Base-by-base conservation (phyloP, 23 tunicate species). In the Ciona savignyi region DNA sequence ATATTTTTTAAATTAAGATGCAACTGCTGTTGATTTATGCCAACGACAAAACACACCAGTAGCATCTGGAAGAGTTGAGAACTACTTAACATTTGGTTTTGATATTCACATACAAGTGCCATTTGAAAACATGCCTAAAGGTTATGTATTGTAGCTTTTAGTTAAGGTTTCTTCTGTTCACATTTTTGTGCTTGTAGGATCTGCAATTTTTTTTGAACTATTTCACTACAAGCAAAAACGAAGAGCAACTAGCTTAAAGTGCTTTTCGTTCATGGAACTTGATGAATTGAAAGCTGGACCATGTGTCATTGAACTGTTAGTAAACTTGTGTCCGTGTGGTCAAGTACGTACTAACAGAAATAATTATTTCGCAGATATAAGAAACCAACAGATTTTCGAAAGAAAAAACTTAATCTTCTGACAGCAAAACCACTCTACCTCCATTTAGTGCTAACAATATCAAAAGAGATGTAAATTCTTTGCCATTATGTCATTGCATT, bases 221-320 rank as follows among this genome's bases (percentile, higher is more conserved):
- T 27, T 23, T 28, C 86, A 90, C 29, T 90, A 79, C 81, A 90
- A 90, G 29, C 84, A 78, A 23, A 84, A 84, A 56, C 67, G 73
- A 35, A 65, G 90, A 34, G 60, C 78, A 26, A 90, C 82, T 34
- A 80, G 68, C 28, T 73, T 66, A 34, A 90, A 90, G 73, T 90
- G 97, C 70, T 84, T 63, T 62, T 79, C 90, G 23, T 90, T 90
- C 75, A 90, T 90, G 97, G 97, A 90, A 70, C 60, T 65, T 64
- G 97, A 90, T 70, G 97, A 90, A 65, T 35, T 90, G 67, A 90
- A 90, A 68, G 33, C 82, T n/a, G 97, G 97, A 23, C 90, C 89
- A 30, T 90, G 97, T 51, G 85, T 83, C n/a, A 83, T 90, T 32
- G 97, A 90, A 83, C 34, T 90, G 97, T 90, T 51, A 83, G 85